Conservation (phyloP, 2,888 invertebrate species). For the Drosophila robusta region DNA sequence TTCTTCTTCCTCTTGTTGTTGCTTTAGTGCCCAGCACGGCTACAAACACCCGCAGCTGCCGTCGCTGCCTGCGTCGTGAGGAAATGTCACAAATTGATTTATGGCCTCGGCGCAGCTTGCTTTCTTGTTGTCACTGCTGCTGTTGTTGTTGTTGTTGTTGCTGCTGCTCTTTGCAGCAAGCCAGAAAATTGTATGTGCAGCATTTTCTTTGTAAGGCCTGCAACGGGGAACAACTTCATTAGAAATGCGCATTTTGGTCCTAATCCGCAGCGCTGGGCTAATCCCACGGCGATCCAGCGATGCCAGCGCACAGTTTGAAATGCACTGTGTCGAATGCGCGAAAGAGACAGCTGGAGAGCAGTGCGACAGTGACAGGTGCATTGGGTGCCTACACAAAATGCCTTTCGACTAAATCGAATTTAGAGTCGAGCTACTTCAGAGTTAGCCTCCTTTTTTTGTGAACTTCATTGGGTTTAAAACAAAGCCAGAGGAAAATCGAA, state of each 20-base stretch:
- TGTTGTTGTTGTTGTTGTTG: conserved; percentile 13
- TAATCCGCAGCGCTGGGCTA: conserved; percentile 58
- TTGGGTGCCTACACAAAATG: conserved; percentile 20
- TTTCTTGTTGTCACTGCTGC: conserved; percentile 33
- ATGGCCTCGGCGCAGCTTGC: conserved; percentile 59
- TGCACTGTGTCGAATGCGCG: conserved; percentile 34
- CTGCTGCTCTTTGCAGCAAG: conserved; percentile 23
- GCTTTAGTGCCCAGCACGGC: conserved; percentile 15
- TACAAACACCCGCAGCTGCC: conserved; percentile 53
- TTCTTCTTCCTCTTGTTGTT: too few species aligned
- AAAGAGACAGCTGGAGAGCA: conserved; percentile 18
- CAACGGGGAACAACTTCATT: conserved; percentile 71
- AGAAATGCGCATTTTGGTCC: conserved; percentile 68
- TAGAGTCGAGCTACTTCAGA: neutral
- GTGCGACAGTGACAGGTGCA: conserved; percentile 55
- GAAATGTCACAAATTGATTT: conserved; percentile 81
- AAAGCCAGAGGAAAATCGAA: neutral
- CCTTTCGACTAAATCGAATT: conserved; percentile 7
- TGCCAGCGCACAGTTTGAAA: conserved; percentile 52
- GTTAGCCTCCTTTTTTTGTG: too few species aligned
- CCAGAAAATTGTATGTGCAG: conserved; percentile 46
- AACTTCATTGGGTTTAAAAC: neutral
- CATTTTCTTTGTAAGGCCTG: conserved; percentile 56
- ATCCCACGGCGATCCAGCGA: conserved; percentile 51
- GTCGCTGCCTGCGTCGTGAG: conserved; percentile 58